Evolutionary conservation across 2,888 invertebrate species (phyloP).

Genomic region (Mongoloraphidia duomilia): DNA sequence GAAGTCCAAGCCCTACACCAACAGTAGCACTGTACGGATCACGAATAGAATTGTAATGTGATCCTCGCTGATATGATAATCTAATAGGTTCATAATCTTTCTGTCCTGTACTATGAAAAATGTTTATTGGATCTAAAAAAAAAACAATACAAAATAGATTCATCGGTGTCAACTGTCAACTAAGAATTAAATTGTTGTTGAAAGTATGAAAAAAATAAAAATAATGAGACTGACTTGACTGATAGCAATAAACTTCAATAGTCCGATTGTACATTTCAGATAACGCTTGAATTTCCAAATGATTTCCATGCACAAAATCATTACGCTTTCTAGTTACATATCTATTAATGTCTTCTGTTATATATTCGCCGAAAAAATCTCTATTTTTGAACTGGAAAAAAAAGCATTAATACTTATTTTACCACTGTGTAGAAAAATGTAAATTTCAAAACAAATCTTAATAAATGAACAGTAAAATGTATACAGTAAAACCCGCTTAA

Average conservation of each 20-base stretch:
- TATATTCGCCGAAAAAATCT: constrained; percentile 76
- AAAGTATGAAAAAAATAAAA: constrained; percentile 15
- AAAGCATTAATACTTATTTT: constrained; percentile 2
- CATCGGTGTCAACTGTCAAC: constrained; percentile 1
- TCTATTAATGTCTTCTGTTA: constrained; percentile 75
- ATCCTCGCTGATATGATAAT: constrained; percentile 71
- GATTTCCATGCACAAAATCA: constrained; percentile 74
- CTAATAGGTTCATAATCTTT: constrained; percentile 67
- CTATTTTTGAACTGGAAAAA: constrained; percentile 57
- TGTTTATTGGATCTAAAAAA: constrained; percentile 66
- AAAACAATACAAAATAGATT: constrained; percentile 2
- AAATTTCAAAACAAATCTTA: not conserved
- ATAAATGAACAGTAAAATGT: too few species aligned
- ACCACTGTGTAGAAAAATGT: not conserved
- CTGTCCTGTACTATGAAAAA: constrained; percentile 63
- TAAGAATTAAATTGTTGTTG: constrained; percentile 21
- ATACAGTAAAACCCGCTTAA: too few species aligned
- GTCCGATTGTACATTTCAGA: constrained; percentile 80
- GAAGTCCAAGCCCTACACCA: constrained; percentile 72
- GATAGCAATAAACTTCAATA: constrained; percentile 73
- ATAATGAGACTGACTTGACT: constrained; percentile 36
- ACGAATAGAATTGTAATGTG: constrained; percentile 79
- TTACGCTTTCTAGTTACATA: constrained; percentile 69
- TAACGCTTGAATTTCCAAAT: constrained; percentile 82
- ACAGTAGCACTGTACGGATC: constrained; percentile 71